Conservation (phyloP, 2,888 invertebrate genomes). For the Heteromyza rotundicornis region DNA sequence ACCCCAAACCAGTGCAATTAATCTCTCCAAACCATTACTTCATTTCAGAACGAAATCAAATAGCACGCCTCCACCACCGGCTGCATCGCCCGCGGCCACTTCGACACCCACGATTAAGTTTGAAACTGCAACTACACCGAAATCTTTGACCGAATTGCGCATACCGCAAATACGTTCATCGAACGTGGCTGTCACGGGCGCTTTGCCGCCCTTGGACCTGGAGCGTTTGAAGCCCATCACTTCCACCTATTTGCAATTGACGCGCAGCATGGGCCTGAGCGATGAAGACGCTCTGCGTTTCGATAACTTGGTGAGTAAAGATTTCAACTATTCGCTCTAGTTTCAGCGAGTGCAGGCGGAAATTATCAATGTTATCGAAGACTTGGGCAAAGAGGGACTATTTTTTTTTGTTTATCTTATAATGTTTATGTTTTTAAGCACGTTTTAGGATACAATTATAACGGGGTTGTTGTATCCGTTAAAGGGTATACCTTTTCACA, state of each 20-base stretch:
- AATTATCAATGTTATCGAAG: too few relatives aligned
- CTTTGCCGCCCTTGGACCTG: conserved; percentile 51
- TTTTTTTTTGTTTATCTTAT: too few relatives aligned
- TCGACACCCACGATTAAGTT: conserved; percentile 43
- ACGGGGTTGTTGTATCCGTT: too few relatives aligned
- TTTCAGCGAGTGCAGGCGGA: too few relatives aligned
- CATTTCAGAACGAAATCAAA: conserved; percentile 48
- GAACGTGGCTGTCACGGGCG: conserved; percentile 22
- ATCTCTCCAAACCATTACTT: conserved; percentile 52
- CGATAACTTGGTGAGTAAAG: conserved; percentile 68
- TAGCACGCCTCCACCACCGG: conserved; percentile 33
- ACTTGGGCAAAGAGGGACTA: too few relatives aligned
- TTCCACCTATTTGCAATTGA: conserved; percentile 85
- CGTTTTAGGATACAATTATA: too few relatives aligned
- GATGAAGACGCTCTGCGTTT: conserved; percentile 69
- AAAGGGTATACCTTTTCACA: too few relatives aligned
- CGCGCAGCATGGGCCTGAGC: conserved; percentile 74
- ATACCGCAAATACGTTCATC: conserved; percentile 40
- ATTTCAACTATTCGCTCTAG: conserved; percentile 59
- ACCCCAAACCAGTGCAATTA: conserved; percentile 50
- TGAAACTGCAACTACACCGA: conserved; percentile 44
- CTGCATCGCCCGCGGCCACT: conserved; percentile 18
- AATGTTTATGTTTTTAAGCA: too few relatives aligned
- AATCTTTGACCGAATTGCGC: conserved; percentile 36
- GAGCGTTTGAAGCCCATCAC: conserved; percentile 81